These are phyloP conservation scores for Eupithecia vulgata DNA, from an alignment of 2,888 invertebrate genomes.

Conservation along the genomic window DNA sequence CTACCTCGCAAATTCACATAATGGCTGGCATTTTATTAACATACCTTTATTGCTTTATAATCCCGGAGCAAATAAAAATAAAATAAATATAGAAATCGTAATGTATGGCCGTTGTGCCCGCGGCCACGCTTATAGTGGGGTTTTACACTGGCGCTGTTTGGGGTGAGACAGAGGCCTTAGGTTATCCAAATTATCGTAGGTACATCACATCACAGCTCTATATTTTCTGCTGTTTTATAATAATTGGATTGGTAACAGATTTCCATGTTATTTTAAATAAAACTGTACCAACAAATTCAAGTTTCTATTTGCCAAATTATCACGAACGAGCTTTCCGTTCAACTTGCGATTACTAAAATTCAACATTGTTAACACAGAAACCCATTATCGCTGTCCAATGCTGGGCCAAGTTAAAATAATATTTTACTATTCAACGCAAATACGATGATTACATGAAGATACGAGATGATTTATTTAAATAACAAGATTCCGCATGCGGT, in stretches of 20 bases:
- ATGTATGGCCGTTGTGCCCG: slow-evolving; percentile 61
- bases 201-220: not conserved
- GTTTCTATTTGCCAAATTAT: too few relatives aligned
- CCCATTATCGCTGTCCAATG: too few relatives aligned
- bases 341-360: too few relatives aligned
- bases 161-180: not conserved
- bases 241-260: not conserved
- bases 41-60: slow-evolving; percentile 67
- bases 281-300: not conserved
- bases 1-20: slow-evolving; percentile 53
- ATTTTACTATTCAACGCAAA: too few relatives aligned
- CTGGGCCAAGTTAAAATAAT: too few relatives aligned
- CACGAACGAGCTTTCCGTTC: too few relatives aligned
- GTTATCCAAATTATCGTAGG: not conserved
- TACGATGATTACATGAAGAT: too few relatives aligned
- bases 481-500: too few relatives aligned
- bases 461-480: too few relatives aligned
- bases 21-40: slow-evolving; percentile 56
- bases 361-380: too few relatives aligned
- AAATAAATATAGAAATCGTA: slow-evolving; percentile 62
- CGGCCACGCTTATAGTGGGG: slow-evolving; percentile 43
- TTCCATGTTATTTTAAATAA: not conserved
- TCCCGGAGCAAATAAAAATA: slow-evolving; percentile 64
- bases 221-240: not conserved
- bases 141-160: slow-evolving; percentile 24